Conservation (phyloP, 92 coral and sea anemone genomes). For the Porites divaricata region DNA sequence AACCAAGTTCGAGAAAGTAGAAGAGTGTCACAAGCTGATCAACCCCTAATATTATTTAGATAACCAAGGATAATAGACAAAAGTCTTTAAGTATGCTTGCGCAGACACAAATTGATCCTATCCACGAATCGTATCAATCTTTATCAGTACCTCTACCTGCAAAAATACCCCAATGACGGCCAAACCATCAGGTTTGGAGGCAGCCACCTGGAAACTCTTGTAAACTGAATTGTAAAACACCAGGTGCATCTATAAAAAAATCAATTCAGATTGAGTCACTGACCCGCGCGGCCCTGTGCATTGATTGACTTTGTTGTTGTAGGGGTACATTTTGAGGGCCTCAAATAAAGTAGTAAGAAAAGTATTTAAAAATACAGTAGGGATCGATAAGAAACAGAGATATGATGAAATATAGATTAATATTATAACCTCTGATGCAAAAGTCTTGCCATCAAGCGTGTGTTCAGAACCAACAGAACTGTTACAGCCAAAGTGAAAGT, state of each 20-base stretch:
- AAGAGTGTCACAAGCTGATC: background rate
- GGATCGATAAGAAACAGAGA: background rate
- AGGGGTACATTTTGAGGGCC: background rate
- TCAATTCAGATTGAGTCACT: background rate
- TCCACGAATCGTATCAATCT: too few relatives aligned
- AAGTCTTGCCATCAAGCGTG: conserved; percentile 42
- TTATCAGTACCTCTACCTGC: background rate
- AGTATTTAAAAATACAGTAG: background rate
- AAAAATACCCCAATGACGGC: conserved; percentile 78
- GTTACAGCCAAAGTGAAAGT: conserved; percentile 75
- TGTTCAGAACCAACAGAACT: conserved; percentile 73
- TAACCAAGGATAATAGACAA: too few relatives aligned
- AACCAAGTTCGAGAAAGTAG: background rate
- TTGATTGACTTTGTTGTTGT: too few relatives aligned
- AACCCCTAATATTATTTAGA: too few relatives aligned
- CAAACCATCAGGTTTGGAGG: conserved; percentile 78
- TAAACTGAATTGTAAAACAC: conserved; percentile 83
- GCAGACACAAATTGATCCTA: too few relatives aligned
- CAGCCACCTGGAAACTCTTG: conserved; percentile 60
- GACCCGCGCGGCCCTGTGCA: too few relatives aligned
- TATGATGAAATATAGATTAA: background rate
- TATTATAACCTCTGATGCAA: conserved; percentile 63
- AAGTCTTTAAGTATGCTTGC: too few relatives aligned
- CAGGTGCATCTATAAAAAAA: conserved; percentile 71
- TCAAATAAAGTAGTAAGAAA: background rate